A percentile compares a stretch with the other conserved stretches of the same genome.
phyloP scores from a whole-genome alignment of 2,113 vertebrate genomes.

The Aix galericulata region DNA sequence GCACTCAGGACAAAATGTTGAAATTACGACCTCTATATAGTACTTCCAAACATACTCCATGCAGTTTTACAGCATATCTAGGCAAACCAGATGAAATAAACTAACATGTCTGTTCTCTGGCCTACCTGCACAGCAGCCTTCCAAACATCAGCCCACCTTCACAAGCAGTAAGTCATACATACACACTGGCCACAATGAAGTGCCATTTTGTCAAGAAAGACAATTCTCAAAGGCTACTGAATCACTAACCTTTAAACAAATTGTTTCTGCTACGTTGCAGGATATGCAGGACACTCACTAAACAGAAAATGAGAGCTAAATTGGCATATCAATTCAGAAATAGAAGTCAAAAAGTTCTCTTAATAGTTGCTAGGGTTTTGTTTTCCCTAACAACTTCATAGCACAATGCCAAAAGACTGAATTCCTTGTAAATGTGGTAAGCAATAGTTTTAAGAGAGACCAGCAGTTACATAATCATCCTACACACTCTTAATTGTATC shows the following conservation, averaged over 20 bases:
- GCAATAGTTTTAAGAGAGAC: constrained; percentile 55
- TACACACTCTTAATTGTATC: constrained; percentile 74
- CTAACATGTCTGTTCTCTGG: neutral
- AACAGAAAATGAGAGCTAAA: neutral
- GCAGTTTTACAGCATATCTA: neutral
- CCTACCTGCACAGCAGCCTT: neutral
- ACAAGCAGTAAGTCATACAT: neutral
- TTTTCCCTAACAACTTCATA: constrained; percentile 46
- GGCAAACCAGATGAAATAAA: neutral
- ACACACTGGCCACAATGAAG: neutral
- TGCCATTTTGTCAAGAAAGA: neutral
- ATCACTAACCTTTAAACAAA: neutral
- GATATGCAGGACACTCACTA: neutral
- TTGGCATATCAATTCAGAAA: neutral
- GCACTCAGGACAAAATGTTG: neutral
- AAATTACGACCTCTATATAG: neutral
- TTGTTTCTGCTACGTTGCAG: neutral
- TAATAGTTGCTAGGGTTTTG: constrained; percentile 48
- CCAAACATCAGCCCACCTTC: neutral
- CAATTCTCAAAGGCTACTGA: neutral
- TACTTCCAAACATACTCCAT: neutral
- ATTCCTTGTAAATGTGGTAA: constrained; percentile 64
- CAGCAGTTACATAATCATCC: constrained; percentile 74
- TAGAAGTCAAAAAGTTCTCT: constrained; percentile 2
- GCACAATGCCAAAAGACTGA: constrained; percentile 47